Percentiles rank a stretch among this genome's conserved stretches.
phyloP scores from a whole-genome alignment of 2,113 vertebrate genomes.

The Todiramphus chloris region DNA sequence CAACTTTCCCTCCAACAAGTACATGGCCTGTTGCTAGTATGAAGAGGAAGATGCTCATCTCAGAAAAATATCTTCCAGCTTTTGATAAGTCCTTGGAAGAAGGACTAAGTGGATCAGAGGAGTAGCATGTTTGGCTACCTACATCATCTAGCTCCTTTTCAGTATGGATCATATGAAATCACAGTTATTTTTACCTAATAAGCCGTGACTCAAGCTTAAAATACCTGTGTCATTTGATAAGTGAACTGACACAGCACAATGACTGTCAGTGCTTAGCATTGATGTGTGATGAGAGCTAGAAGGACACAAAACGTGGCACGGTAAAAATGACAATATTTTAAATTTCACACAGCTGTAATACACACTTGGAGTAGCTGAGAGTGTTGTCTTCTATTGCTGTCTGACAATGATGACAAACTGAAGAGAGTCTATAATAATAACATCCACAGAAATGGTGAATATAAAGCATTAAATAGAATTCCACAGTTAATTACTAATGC shows the following conservation, averaged over 20 bases:
- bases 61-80: not conserved
- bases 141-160: not conserved
- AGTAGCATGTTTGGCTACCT: not conserved
- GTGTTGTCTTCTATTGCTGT: not conserved
- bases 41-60: not conserved
- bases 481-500: not conserved
- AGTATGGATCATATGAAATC: not conserved
- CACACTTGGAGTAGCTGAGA: not conserved
- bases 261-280: not conserved
- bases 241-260: not conserved
- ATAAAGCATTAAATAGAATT: not conserved
- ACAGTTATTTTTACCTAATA: not conserved
- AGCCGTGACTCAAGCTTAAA: not conserved
- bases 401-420: not conserved
- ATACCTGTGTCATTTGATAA: not conserved
- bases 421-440: not conserved
- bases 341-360: not conserved
- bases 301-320: not conserved
- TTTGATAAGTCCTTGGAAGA: not conserved
- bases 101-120: not conserved
- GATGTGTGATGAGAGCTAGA: not conserved
- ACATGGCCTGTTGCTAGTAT: not conserved
- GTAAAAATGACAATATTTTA: constrained; percentile 17
- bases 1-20: not conserved
- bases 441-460: not conserved